Evolutionary conservation across 35 echinoderm and acorn worm genomes (phyloP).

Genomic region (Heliocidaris tuberculata): DNA sequence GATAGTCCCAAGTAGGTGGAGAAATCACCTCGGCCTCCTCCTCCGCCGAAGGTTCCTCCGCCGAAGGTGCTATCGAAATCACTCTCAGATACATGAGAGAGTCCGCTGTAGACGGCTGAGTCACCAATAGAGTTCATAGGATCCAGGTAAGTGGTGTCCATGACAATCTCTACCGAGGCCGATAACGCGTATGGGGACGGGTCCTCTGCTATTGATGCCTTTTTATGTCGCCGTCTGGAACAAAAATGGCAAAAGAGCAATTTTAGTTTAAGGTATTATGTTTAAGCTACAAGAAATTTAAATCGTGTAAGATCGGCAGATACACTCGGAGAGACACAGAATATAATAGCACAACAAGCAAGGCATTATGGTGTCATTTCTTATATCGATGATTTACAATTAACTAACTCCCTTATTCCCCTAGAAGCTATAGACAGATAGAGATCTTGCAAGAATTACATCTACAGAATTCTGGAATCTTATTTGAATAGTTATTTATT

Average conservation of each 20-base stretch:
- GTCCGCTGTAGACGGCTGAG: conserved; percentile 41
- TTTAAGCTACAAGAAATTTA: no score
- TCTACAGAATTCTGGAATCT: no score
- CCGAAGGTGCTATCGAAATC: conserved; percentile 38
- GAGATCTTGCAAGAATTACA: no score
- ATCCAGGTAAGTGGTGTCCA: conserved; percentile 43
- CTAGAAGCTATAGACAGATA: no score
- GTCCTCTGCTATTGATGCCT: background rate
- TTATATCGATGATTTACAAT: no score
- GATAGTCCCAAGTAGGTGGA: conserved; percentile 26
- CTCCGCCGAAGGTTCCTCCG: background rate
- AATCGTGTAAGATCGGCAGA: no score
- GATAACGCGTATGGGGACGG: conserved; percentile 37
- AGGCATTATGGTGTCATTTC: no score
- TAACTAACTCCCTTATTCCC: no score
- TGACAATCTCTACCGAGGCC: conserved; percentile 2
- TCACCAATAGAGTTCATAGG: conserved; percentile 36
- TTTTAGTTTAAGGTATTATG: background rate
- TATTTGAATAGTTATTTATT: no score
- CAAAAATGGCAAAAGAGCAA: background rate
- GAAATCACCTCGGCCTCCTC: background rate
- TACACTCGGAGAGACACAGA: no score
- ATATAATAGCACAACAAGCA: no score
- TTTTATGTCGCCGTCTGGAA: conserved; percentile 6
- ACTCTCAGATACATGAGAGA: conserved; percentile 40